Evolutionary conservation across 2,888 invertebrate genomes (phyloP).

Genomic region (Phyllotreta striolata): DNA sequence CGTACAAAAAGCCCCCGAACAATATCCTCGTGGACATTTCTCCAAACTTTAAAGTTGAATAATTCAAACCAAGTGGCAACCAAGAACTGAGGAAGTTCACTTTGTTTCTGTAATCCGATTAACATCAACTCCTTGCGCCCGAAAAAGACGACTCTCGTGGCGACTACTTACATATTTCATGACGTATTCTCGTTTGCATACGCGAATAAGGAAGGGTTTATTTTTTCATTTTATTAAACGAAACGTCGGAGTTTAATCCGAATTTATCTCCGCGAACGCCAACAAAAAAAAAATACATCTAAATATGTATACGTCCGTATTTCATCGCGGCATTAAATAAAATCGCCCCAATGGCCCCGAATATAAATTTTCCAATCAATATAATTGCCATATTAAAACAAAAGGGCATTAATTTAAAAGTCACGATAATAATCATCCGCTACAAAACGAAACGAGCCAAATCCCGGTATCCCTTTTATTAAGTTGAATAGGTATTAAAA

Average conservation of each 20-base stretch:
- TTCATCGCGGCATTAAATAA: too few relatives aligned
- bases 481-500: slow-evolving; percentile 16
- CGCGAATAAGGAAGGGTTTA: slow-evolving; percentile 17
- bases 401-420: slow-evolving; percentile 8
- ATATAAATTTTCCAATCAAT: slow-evolving; percentile 7
- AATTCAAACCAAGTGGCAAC: slow-evolving; percentile 29
- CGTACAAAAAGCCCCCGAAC: slow-evolving; percentile 21
- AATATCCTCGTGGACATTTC: slow-evolving; percentile 28
- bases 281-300: too few relatives aligned
- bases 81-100: slow-evolving; percentile 31
- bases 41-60: slow-evolving; percentile 28
- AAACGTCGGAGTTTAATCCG: too few relatives aligned
- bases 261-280: too few relatives aligned
- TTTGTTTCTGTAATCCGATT: slow-evolving; percentile 45
- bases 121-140: slow-evolving; percentile 33
- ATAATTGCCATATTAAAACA: slow-evolving; percentile 8
- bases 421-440: too few relatives aligned
- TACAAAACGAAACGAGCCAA: slow-evolving; percentile 5
- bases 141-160: slow-evolving; percentile 42
- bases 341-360: too few relatives aligned
- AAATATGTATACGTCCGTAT: too few relatives aligned
- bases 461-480: slow-evolving; percentile 11
- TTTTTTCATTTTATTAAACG: slow-evolving; percentile 3
- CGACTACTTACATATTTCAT: slow-evolving; percentile 44
- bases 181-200: slow-evolving; percentile 42